Evolutionary conservation across 1,140 invertebrate species (phyloP).

Genomic region (Drosophila nebulosa): DNA sequence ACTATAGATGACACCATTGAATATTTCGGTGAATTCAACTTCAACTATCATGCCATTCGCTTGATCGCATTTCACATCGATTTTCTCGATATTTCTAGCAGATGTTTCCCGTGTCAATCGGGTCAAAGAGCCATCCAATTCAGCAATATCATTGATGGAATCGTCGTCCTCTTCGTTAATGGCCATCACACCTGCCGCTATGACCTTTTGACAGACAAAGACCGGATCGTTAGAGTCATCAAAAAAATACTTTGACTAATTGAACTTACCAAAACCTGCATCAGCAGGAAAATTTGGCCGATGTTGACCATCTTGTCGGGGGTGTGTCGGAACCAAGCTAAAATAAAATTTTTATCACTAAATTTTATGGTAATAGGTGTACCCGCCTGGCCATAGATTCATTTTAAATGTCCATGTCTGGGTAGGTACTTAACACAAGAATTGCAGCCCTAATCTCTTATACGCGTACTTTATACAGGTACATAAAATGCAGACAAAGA

Average conservation of each 20-base stretch:
- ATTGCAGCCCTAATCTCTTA: not conserved
- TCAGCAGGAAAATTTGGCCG: slow-evolving; percentile 63
- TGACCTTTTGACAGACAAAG: slow-evolving; percentile 39
- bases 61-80: slow-evolving; percentile 86
- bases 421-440: not conserved
- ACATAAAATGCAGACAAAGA: not conserved
- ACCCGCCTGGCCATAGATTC: too few relatives aligned
- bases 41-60: slow-evolving; percentile 84
- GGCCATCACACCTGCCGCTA: slow-evolving; percentile 25
- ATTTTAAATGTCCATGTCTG: too few relatives aligned
- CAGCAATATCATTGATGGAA: slow-evolving; percentile 10
- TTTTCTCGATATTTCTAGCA: slow-evolving; percentile 81
- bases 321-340: slow-evolving; percentile 32
- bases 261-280: slow-evolving; percentile 61
- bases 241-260: not conserved
- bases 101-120: slow-evolving; percentile 46
- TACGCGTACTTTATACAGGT: not conserved
- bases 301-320: slow-evolving; percentile 54
- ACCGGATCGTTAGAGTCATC: slow-evolving; percentile 1
- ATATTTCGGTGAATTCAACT: slow-evolving; percentile 85
- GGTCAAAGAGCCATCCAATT: slow-evolving; percentile 32
- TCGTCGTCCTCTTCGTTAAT: not conserved
- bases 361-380: slow-evolving; percentile 2
- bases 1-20: slow-evolving; percentile 88
- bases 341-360: slow-evolving; percentile 11